phyloP scores from a whole-genome alignment of 1,140 invertebrate species.

The Drosophila sulfurigaster region DNA sequence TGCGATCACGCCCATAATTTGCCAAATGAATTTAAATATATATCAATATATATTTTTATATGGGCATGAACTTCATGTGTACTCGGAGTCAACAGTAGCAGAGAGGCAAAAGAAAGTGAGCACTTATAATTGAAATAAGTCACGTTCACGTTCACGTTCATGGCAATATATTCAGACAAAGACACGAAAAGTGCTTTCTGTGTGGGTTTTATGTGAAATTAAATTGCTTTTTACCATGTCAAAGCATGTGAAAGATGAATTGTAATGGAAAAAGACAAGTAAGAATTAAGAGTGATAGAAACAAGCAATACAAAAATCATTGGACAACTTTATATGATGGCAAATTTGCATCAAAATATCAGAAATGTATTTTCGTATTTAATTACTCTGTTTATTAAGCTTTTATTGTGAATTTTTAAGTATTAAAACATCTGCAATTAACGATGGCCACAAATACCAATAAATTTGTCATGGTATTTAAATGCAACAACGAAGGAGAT shows the following conservation, averaged over 20 bases:
- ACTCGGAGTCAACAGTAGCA: conserved; percentile 3
- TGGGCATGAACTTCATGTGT: not conserved
- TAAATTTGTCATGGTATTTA: no score
- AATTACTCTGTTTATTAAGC: no score
- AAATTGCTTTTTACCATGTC: conserved; percentile 18
- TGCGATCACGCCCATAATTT: conserved; percentile 26
- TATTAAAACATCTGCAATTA: no score
- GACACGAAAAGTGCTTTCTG: conserved; percentile 25
- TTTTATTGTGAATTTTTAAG: no score
- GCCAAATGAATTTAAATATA: conserved; percentile 36
- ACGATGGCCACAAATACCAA: no score
- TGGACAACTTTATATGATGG: no score
- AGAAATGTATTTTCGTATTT: no score
- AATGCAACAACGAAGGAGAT: no score
- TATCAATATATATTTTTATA: conserved; percentile 9
- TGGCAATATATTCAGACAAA: conserved; percentile 15
- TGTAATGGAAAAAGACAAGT: not conserved
- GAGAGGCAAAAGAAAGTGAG: conserved; percentile 65
- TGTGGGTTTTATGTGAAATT: conserved; percentile 44
- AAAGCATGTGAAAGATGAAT: conserved; percentile 5
- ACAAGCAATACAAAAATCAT: not conserved
- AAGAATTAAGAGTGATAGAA: not conserved
- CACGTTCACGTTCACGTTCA: conserved; percentile 74
- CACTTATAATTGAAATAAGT: conserved; percentile 58
- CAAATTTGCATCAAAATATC: no score